Evolutionary conservation across 1,140 invertebrate genomes (phyloP), one percentile per base, ranked within the genome.

Genomic region (Drosophila albomicans): DNA sequence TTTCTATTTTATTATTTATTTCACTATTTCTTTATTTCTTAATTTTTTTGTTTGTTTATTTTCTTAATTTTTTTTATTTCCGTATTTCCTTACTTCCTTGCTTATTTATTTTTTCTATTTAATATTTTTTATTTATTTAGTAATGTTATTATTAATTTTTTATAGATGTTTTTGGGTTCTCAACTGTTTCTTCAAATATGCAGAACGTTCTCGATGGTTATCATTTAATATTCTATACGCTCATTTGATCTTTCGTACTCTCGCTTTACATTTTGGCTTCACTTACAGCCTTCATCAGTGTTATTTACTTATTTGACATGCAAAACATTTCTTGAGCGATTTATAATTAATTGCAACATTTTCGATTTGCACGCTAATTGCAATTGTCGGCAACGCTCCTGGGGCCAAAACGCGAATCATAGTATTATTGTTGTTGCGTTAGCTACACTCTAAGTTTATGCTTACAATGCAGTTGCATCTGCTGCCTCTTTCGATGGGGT

Each of bases 271-370:
- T 46, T 20, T 15, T 1, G n/a, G n/a, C 1, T 3, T 20, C 25
- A 5, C 3, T 11, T 48, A 3, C 46, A 41, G 3, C 28, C 38
- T 61, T 13, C 41, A 8, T 61, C 20, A 38, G 16, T 1, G n/a
- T 49, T 75, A 51, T 76, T 65, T 68, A 56, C 62, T 58, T 72
- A 69, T 76, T 68, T 73, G n/a, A 41, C 28, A 56, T 64, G 65
- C 46, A 54, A 75, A 72, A 72, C 48, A 73, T 73, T 69, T 86
- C 82, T 78, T 66, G 58, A 62, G 65, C 70, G 67, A 58, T 88
- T 79, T 88, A 79, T 80, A 87, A 88, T 87, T 87, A 87, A 87
- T 88, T 88, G 80, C 66, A 46, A 75, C 70, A 74, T 72, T 76
- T 81, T 82, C 82, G 73, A 80, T 88, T 78, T 80, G 58, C 59